Percentiles rank a stretch among this genome's conserved stretches.
phyloP scores from a whole-genome alignment of 2,797 vertebrate genomes.

The Xenopus petersii region DNA sequence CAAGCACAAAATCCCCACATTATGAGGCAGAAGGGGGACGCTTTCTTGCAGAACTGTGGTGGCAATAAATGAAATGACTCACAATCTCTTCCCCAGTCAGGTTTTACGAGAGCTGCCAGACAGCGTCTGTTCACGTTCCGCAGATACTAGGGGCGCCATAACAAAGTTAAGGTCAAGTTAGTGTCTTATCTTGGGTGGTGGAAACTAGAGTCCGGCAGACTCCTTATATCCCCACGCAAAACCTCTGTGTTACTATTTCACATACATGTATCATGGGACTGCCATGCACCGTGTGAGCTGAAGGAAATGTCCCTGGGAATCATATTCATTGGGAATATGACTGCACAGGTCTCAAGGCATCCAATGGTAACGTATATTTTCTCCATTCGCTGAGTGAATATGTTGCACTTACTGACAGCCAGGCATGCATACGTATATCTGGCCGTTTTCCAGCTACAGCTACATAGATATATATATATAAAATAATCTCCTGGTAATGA shows the following conservation, averaged over 20 bases:
- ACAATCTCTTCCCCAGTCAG: conserved; percentile 77
- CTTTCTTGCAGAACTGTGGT: conserved; percentile 78
- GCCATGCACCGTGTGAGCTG: conserved; percentile 38
- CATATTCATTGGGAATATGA: conserved; percentile 48
- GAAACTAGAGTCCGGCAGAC: conserved; percentile 61
- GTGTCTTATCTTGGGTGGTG: conserved; percentile 77
- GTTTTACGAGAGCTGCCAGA: conserved; percentile 80
- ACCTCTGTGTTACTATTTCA: conserved; percentile 17
- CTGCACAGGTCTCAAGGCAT: conserved; percentile 59
- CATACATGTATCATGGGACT: conserved; percentile 26
- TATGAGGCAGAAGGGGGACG: conserved; percentile 75
- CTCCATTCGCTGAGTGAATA: no score
- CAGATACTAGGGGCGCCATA: conserved; percentile 83
- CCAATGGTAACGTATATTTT: conserved; percentile 60
- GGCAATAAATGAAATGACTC: conserved; percentile 81
- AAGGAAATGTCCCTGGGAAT: conserved; percentile 57
- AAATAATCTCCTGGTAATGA: no score
- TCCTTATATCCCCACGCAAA: conserved; percentile 47
- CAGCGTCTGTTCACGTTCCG: conserved; percentile 76
- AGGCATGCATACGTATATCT: no score
- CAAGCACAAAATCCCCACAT: conserved; percentile 78
- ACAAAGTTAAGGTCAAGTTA: conserved; percentile 99
- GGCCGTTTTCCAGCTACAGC: no score
- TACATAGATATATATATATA: no score
- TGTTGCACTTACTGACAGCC: no score